A percentile compares a stretch with the other conserved stretches of the same genome.
Conservation (phyloP, 2,888 invertebrate species). For the Ecdyonurus torrentis region DNA sequence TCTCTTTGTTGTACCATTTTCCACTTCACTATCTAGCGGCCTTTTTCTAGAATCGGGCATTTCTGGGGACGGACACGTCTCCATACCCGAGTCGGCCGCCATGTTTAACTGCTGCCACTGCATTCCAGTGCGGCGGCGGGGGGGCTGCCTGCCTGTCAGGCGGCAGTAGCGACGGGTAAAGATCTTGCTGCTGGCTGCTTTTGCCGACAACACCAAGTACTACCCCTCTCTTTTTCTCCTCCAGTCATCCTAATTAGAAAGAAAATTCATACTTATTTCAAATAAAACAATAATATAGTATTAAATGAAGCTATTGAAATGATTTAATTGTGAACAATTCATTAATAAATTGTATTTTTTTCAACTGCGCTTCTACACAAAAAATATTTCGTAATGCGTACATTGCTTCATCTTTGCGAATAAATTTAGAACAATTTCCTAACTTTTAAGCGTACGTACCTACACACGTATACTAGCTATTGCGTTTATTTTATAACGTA, state of each 20-base stretch:
- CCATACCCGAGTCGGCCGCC: slow-evolving; percentile 88
- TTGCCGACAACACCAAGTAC: background rate
- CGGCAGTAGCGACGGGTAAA: background rate
- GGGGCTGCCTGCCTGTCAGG: slow-evolving; percentile 2
- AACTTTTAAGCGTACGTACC: background rate
- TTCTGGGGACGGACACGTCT: slow-evolving; percentile 86
- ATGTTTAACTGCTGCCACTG: slow-evolving; percentile 40
- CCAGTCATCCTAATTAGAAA: background rate
- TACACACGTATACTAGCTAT: no score
- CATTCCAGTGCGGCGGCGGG: slow-evolving; percentile 10
- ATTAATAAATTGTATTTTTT: no score
- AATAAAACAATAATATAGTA: background rate
- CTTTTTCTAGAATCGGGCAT: slow-evolving; percentile 80
- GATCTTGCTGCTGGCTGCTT: background rate
- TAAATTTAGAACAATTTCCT: background rate
- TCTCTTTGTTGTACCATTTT: slow-evolving; percentile 76
- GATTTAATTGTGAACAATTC: no score
- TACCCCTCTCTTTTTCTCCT: background rate
- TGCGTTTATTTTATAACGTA: no score
- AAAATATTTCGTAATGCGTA: background rate
- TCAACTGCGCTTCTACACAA: background rate
- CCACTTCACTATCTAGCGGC: slow-evolving; percentile 71
- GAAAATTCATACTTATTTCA: background rate
- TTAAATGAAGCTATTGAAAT: no score
- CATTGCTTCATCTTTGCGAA: background rate